phyloP scores from a whole-genome alignment of 1,140 invertebrate species.

The Ylistrum balloti region DNA sequence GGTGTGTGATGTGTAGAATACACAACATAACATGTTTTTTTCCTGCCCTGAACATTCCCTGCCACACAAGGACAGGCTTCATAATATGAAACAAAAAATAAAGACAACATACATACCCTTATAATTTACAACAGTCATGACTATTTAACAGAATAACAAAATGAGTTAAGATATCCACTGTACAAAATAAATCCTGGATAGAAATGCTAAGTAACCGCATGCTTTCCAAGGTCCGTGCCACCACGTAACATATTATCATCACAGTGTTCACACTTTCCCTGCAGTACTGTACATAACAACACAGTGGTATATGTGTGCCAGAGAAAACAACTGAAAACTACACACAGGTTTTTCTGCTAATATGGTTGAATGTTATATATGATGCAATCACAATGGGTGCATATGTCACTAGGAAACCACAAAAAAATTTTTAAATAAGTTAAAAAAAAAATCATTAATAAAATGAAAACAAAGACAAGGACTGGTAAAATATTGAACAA shows the following conservation, averaged over 20 bases:
- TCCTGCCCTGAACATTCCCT: constrained; percentile 26
- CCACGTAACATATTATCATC: not conserved
- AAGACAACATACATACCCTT: constrained; percentile 39
- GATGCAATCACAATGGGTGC: constrained; percentile 21
- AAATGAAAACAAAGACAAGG: constrained; percentile 55
- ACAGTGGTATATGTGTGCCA: constrained; percentile 12
- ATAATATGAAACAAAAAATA: not conserved
- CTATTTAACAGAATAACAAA: constrained; percentile 30
- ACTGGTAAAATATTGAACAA: constrained; percentile 57
- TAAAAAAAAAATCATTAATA: constrained; percentile 46
- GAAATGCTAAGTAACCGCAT: not conserved
- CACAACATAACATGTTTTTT: constrained; percentile 26
- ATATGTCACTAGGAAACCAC: constrained; percentile 33
- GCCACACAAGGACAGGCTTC: not conserved
- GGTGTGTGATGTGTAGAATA: constrained; percentile 25
- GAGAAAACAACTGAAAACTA: constrained; percentile 32
- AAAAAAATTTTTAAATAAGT: not conserved
- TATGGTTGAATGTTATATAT: not conserved
- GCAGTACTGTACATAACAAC: constrained; percentile 33
- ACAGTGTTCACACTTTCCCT: not conserved
- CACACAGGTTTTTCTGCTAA: not conserved
- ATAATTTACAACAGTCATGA: constrained; percentile 40
- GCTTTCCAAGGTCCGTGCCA: constrained; percentile 11
- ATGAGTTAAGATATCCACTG: constrained; percentile 17
- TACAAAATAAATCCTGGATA: constrained; percentile 28